These are phyloP conservation scores for Oscheius sp. DNA, from an alignment of 2,888 invertebrate species.

Conservation along the genomic window DNA sequence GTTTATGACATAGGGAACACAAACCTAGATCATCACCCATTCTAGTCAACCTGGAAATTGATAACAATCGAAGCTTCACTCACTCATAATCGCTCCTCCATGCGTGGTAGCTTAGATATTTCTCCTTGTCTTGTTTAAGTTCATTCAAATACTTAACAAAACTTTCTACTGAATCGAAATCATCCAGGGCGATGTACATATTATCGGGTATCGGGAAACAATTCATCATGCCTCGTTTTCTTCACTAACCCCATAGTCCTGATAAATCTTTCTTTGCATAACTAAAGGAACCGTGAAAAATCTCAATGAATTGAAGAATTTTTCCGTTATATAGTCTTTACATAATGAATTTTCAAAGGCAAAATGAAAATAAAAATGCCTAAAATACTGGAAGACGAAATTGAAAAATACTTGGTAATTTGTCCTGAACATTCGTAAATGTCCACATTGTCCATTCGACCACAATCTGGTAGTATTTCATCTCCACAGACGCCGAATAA, in stretches of 20 bases:
- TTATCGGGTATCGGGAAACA: slow-evolving; percentile 10
- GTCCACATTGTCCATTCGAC: too few relatives aligned
- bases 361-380: too few relatives aligned
- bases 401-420: too few relatives aligned
- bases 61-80: too few relatives aligned
- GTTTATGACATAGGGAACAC: neutral
- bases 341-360: slow-evolving; percentile 29
- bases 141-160: neutral
- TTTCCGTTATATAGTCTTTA: slow-evolving; percentile 27
- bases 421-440: too few relatives aligned
- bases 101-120: neutral
- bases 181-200: slow-evolving; percentile 6
- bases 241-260: slow-evolving; percentile 37
- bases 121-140: neutral
- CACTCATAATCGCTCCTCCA: too few relatives aligned
- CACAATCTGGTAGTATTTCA: too few relatives aligned
- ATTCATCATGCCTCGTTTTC: too few relatives aligned
- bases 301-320: slow-evolving; percentile 36
- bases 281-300: slow-evolving; percentile 46
- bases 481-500: too few relatives aligned
- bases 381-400: too few relatives aligned
- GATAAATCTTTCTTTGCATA: slow-evolving; percentile 40
- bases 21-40: neutral
- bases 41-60: neutral
- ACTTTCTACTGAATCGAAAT: neutral